These are phyloP conservation scores for Mamestra configurata DNA, from an alignment of 1,140 invertebrate species.

Conservation along the genomic window DNA sequence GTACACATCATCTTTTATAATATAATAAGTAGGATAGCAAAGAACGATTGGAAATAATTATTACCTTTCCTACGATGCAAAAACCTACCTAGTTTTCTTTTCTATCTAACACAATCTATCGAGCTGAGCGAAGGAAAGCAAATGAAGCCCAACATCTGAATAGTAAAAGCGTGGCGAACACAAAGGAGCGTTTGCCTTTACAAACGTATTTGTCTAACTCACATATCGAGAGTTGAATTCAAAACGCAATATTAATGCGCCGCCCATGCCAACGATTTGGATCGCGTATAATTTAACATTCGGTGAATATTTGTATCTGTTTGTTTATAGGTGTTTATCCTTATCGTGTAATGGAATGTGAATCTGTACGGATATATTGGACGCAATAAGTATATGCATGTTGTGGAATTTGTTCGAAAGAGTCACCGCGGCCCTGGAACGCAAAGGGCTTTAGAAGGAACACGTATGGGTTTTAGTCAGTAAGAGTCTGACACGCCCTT, in stretches of 20 bases:
- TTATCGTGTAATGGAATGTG: conserved; percentile 45
- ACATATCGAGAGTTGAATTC: conserved; percentile 61
- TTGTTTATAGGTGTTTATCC: conserved; percentile 43
- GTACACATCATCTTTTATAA: too few species aligned
- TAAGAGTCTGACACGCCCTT: too few species aligned
- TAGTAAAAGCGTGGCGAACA: conserved; percentile 41
- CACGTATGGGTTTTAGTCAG: too few species aligned
- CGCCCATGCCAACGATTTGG: conserved; percentile 58
- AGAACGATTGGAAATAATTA: too few species aligned
- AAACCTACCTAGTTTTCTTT: too few species aligned
- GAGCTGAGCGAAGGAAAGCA: background rate
- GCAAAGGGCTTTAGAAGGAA: too few species aligned
- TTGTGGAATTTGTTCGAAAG: too few species aligned
- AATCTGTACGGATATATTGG: conserved; percentile 14
- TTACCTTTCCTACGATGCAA: too few species aligned
- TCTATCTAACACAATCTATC: background rate
- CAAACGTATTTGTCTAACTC: conserved; percentile 47
- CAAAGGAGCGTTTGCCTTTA: conserved; percentile 56
- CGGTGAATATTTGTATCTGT: conserved; percentile 51
- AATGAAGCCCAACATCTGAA: conserved; percentile 52
- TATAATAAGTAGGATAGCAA: too few species aligned
- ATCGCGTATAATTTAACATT: conserved; percentile 58
- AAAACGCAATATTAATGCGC: conserved; percentile 62
- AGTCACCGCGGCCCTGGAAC: too few species aligned
- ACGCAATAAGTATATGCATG: background rate